Percentiles rank a stretch among this genome's conserved stretches.
Evolutionary conservation across 2,797 vertebrate genomes (phyloP).

Genomic region (Natrix natrix): DNA sequence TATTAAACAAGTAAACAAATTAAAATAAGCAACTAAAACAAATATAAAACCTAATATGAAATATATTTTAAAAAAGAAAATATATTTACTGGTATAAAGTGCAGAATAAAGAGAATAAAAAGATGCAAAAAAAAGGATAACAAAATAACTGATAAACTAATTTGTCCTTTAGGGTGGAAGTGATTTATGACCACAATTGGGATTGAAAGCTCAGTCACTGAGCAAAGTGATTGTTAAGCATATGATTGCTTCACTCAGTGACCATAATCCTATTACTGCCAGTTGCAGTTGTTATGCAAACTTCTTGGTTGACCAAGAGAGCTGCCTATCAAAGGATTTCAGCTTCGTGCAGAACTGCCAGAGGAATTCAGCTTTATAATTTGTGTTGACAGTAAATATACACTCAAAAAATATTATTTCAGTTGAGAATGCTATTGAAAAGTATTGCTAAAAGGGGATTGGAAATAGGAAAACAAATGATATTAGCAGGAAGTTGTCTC

Average conservation of each 20-base stretch:
- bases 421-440: no score
- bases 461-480: background rate
- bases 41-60: background rate
- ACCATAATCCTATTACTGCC: no score
- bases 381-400: background rate
- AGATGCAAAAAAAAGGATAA: background rate
- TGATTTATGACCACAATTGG: no score
- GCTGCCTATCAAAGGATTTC: no score
- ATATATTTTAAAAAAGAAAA: background rate
- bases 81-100: background rate
- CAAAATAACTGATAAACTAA: background rate
- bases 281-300: no score
- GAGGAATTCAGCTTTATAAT: background rate
- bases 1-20: background rate
- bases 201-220: no score
- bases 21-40: background rate
- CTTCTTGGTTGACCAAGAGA: no score
- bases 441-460: background rate
- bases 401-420: no score
- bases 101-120: background rate
- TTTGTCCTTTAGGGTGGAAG: background rate
- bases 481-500: background rate
- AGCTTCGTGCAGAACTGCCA: no score
- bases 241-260: no score
- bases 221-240: no score